Conservation (phyloP, 2,888 invertebrate species). For the Scaptomyza tumidula region DNA sequence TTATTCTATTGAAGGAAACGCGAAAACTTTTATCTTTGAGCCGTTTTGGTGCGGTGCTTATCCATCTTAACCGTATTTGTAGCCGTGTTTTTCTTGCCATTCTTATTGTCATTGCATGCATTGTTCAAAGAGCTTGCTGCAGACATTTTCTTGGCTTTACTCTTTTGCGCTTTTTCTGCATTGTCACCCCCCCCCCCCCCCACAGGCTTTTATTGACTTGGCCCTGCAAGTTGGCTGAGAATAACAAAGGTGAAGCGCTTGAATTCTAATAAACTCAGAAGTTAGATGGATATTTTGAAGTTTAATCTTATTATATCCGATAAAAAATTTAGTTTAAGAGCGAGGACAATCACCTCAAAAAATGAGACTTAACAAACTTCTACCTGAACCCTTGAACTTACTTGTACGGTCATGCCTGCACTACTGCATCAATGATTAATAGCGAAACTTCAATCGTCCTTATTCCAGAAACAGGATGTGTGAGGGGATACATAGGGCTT, state of each 20-base stretch:
- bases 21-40: slow-evolving; percentile 60
- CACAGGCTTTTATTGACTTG: slow-evolving; percentile 29
- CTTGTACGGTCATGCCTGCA: too few species aligned
- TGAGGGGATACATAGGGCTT: too few species aligned
- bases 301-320: slow-evolving; percentile 1
- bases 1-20: slow-evolving; percentile 13
- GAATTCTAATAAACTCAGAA: slow-evolving; percentile 5
- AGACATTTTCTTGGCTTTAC: slow-evolving; percentile 42
- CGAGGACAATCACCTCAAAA: neutral
- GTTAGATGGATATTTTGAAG: neutral
- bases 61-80: slow-evolving; percentile 74
- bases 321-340: neutral
- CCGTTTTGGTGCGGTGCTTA: slow-evolving; percentile 61
- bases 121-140: slow-evolving; percentile 31
- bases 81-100: slow-evolving; percentile 63
- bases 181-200: slow-evolving; percentile 2
- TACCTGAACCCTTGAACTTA: too few species aligned
- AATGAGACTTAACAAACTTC: neutral
- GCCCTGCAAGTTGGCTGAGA: slow-evolving; percentile 12
- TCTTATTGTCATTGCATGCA: slow-evolving; percentile 25
- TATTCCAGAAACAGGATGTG: too few species aligned
- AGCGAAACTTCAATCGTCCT: too few species aligned
- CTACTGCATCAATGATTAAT: too few species aligned
- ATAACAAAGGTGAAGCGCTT: slow-evolving; percentile 7
- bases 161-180: slow-evolving; percentile 29